Evolutionary conservation across 2,113 vertebrate genomes (phyloP).

Genomic region (Naja naja): DNA sequence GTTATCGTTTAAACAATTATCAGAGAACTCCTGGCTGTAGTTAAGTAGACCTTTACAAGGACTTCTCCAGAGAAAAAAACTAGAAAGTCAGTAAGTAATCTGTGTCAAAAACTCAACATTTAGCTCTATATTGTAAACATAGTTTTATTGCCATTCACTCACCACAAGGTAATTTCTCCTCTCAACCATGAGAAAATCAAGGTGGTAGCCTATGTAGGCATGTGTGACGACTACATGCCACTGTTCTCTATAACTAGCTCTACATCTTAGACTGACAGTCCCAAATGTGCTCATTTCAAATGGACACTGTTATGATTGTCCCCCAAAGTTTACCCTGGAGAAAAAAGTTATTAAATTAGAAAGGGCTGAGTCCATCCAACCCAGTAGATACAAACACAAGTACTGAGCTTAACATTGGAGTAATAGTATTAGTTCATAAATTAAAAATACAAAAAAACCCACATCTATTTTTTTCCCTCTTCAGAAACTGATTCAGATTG

Average conservation of each 20-base stretch:
- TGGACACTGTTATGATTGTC: conserved; percentile 52
- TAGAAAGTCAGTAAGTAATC: background rate
- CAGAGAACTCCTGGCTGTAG: background rate
- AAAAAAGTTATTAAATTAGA: conserved; percentile 59
- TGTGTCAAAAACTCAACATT: conserved; percentile 32
- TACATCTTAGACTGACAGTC: conserved; percentile 49
- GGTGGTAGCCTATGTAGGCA: conserved; percentile 64
- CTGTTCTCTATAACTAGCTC: conserved; percentile 46
- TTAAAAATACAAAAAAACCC: conserved; percentile 61
- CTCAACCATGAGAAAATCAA: conserved; percentile 54
- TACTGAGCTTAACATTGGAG: conserved; percentile 63
- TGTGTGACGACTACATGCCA: conserved; percentile 63
- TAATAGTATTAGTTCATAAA: conserved; percentile 76
- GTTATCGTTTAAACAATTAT: background rate
- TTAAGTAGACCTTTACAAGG: background rate
- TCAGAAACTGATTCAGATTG: conserved; percentile 41
- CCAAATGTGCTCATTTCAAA: conserved; percentile 42
- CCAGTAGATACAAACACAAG: conserved; percentile 66
- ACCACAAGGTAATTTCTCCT: conserved; percentile 64
- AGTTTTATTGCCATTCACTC: conserved; percentile 78
- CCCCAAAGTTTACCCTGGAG: conserved; percentile 44
- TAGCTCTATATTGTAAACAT: conserved; percentile 75
- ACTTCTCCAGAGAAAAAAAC: accelerated
- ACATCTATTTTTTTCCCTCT: conserved; percentile 28
- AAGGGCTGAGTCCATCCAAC: conserved; percentile 37